These are phyloP conservation scores for Puntigrus tetrazona DNA, from an alignment of 2,113 vertebrate species.

Conservation along the genomic window DNA sequence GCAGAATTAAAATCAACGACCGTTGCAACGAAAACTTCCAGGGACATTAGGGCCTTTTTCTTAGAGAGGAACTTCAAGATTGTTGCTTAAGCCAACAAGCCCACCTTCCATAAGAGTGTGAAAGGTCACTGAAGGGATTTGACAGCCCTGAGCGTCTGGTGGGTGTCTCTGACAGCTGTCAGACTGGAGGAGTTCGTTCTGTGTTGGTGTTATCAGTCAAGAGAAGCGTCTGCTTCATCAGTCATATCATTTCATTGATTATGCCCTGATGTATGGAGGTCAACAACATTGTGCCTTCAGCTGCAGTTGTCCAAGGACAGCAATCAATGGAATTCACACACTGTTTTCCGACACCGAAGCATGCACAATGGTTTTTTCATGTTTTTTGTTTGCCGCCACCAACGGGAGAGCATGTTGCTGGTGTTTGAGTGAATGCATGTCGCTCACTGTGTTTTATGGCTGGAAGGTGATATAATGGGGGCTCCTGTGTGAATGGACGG, in stretches of 20 bases:
- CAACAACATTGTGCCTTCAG: constrained; percentile 44
- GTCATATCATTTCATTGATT: constrained; percentile 54
- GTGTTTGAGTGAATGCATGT: not conserved
- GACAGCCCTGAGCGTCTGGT: constrained; percentile 14
- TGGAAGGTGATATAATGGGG: constrained; percentile 29
- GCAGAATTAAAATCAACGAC: not conserved
- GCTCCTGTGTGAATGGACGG: not conserved
- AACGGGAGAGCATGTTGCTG: constrained; percentile 12
- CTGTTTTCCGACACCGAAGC: constrained; percentile 34
- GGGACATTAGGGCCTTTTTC: no score
- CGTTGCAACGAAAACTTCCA: not conserved
- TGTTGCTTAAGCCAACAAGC: not conserved
- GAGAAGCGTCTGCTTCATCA: constrained; percentile 50
- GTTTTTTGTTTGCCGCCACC: constrained; percentile 25
- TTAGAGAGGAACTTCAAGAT: not conserved
- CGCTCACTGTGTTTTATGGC: not conserved
- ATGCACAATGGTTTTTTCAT: not conserved
- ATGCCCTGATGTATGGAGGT: constrained; percentile 45
- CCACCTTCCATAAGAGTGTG: constrained; percentile 43
- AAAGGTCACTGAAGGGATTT: constrained; percentile 44
- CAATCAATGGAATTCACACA: constrained; percentile 47
- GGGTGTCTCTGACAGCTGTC: constrained; percentile 39
- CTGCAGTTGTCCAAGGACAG: constrained; percentile 35
- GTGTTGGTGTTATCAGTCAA: constrained; percentile 42
- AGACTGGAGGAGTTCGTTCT: constrained; percentile 17